Base-by-base conservation (phyloP, 2,888 invertebrate genomes). In the Drosophila aldrichi region DNA sequence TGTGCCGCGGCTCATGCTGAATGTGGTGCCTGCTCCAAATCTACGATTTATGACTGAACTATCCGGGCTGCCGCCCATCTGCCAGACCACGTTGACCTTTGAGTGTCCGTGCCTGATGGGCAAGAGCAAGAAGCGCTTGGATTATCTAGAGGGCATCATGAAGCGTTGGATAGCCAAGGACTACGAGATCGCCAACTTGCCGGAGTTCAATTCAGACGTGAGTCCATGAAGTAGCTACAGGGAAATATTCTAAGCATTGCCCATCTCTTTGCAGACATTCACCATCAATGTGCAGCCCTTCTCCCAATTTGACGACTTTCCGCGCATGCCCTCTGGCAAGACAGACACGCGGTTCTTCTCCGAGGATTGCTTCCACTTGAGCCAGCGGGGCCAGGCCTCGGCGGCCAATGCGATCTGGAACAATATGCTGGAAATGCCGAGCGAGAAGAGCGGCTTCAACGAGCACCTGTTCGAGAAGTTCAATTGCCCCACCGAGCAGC, bases 301-400 rank as follows among this genome's bases (percentile, higher is more conserved):
- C 75, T 90, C 94, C 0, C 87, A 90, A 41, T 90, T 94, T 52
- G 59, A 93, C 0, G 82, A 82, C 7, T 90, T 94, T 55, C 95
- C 95, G 0, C 85, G 67, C 20, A 88, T 67, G 1, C 74, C 89
- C 2, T 86, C 93, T 49, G 94, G 94, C 1, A 74, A 74, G 1
- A 91, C 93, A 0, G 95, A 95, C 90, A 92, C 93, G 43, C 91
- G 93, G 1, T 95, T 93, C 87, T 89, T 95, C 54, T 94, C 95
- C 0, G 90, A 91, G 41, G 95, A 95, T 86, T 95, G 95, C 87
- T 95, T 95, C 78, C 95, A 95, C 86, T 91, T 95, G 8, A 95
- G 94, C 75, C 95, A 95, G 85, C 94, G 94, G 78, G 93, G 93
- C 18, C 94, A 95, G 71, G 94, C 95, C 59, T 44, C 74, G 82